Percentiles rank a stretch among this genome's conserved stretches.
phyloP scores from a whole-genome alignment of 2,113 vertebrate species.

The Jacana jacana region DNA sequence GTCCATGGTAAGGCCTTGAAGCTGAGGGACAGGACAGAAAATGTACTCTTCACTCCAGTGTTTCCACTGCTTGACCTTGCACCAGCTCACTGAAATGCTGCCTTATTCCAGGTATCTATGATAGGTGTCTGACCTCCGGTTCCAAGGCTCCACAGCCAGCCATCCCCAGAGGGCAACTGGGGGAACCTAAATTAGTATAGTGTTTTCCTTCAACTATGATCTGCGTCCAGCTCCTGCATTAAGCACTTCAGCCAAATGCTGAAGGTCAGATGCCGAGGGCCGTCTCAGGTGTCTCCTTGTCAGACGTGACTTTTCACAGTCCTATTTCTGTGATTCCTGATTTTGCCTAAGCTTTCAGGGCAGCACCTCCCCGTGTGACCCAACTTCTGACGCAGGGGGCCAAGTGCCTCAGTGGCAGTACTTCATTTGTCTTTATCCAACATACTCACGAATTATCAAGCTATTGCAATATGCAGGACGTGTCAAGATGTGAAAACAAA shows the following conservation, averaged over 20 bases:
- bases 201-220: not conserved
- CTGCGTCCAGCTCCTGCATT: not conserved
- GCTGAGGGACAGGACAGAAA: not conserved
- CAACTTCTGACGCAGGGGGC: not conserved
- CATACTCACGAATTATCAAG: not conserved
- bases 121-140: not conserved
- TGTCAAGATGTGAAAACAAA: not conserved
- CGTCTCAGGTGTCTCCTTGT: not conserved
- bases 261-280: not conserved
- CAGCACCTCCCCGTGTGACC: not conserved
- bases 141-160: not conserved
- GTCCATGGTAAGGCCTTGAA: rapidly evolving
- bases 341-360: not conserved
- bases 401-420: not conserved
- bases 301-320: rapidly evolving
- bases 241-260: not conserved
- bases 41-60: not conserved
- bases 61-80: not conserved
- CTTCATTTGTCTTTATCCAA: not conserved
- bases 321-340: not conserved
- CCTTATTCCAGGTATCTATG: not conserved
- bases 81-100: not conserved
- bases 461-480: not conserved
- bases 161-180: not conserved
- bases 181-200: not conserved